Evolutionary conservation across 2,888 invertebrate genomes (phyloP), one percentile per base, ranked within the genome.

Genomic region (Amblyjoppa fuscipennis): DNA sequence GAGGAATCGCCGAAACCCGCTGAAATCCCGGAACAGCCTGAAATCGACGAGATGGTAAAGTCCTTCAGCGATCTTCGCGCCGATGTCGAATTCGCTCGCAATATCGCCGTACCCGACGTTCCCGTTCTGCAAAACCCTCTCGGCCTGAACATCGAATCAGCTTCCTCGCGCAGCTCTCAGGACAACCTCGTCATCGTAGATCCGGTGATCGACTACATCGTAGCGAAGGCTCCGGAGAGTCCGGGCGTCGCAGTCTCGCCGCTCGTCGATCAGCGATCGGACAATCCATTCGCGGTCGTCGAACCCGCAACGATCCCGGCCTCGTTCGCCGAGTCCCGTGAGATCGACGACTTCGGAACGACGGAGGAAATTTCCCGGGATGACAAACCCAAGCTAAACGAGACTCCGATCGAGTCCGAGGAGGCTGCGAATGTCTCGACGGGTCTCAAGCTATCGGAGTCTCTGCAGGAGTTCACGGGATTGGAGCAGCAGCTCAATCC

Each of bases 401-500:
- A 85, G 1, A 68, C 85, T 77, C 49, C 89, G 76, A 81, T 78
- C 31, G 86, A 81, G 61, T 45, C 70, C 28, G 81, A 83, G 6
- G 66, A 76, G 28, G 20, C 51, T 0, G 70, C 78, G 1, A 71
- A 84, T 34, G 49, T 73, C 20, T 59, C 84, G 9, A 70, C 76
- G 11, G 80, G 85, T 31, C 82, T 92, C 45, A 90, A 92, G 85
- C 61, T 92, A 11, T 92, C 93, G 0, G 92, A 92, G 64, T 92
- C 91, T 0, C 83, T 92, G 73, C 92, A 93, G 77, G 93, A 93
- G 73, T 93, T 93, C 34, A 92, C 92, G 0, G 92, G 92, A 28
- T 71, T 93, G 16, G 93, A 93, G 74, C 88, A 90, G 34, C 88
- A 92, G 31, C 86, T 92, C 13, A 87, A 87, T 61, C 89, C 91